Percentiles rank a stretch among this genome's conserved stretches.
Evolutionary conservation across 2,888 invertebrate species (phyloP).

Genomic region (Phragmatobia fuliginosa): DNA sequence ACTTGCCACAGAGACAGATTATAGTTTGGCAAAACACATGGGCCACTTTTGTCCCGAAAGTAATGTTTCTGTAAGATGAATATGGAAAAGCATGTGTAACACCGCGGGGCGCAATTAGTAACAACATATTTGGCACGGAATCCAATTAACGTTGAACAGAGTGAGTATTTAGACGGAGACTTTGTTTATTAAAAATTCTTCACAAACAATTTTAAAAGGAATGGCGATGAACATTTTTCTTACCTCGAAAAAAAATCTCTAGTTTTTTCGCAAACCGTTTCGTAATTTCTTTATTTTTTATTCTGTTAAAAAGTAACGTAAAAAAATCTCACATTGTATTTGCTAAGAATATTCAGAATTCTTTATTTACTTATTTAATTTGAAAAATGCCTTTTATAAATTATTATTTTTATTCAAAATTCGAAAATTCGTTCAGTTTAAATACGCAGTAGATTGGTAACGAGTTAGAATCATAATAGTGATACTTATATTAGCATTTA

Average conservation of each 20-base stretch:
- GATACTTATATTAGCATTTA: neutral
- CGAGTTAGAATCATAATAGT: neutral
- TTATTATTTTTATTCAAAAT: constrained; percentile 10
- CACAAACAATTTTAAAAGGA: constrained; percentile 20
- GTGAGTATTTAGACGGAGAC: constrained; percentile 11
- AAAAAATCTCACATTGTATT: constrained; percentile 15
- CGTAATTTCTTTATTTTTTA: constrained; percentile 11
- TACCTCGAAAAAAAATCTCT: constrained; percentile 15
- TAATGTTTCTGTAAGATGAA: too few species aligned
- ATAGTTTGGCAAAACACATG: too few species aligned
- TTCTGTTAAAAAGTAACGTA: constrained; percentile 17
- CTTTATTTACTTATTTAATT: constrained; percentile 14
- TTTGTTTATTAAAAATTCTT: constrained; percentile 30
- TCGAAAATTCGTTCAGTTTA: neutral
- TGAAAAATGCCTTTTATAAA: constrained; percentile 16
- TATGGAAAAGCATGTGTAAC: too few species aligned
- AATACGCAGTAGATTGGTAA: neutral
- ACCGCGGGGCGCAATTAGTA: neutral
- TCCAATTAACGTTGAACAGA: constrained; percentile 28
- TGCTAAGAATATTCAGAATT: constrained; percentile 20
- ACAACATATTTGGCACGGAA: constrained; percentile 27
- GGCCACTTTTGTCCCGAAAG: too few species aligned
- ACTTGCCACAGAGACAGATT: too few species aligned
- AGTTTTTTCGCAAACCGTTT: constrained; percentile 18
- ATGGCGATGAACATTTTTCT: constrained; percentile 5